Conservation (phyloP, 2,888 invertebrate genomes). For the Protonemura montana region DNA sequence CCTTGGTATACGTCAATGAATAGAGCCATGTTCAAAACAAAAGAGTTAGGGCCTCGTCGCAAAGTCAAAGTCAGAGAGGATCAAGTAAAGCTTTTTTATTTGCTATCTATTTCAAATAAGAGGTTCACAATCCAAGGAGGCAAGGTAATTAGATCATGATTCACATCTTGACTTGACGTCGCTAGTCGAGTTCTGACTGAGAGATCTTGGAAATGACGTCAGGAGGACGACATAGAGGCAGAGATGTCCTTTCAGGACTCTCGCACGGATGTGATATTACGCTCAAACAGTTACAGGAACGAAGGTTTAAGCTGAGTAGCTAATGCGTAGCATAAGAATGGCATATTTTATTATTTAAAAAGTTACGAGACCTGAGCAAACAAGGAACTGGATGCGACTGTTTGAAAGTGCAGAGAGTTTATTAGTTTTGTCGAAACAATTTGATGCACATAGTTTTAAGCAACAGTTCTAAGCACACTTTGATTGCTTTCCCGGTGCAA, state of each 20-base stretch:
- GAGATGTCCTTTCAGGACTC: too few species aligned
- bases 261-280: too few species aligned
- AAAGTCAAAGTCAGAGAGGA: conserved; percentile 19
- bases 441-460: background rate
- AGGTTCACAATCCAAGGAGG: conserved; percentile 29
- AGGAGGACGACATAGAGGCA: background rate
- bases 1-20: background rate
- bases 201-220: background rate
- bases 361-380: background rate
- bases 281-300: too few species aligned
- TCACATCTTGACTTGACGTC: background rate
- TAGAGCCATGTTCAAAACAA: conserved; percentile 32
- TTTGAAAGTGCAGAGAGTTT: background rate
- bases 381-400: background rate
- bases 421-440: background rate
- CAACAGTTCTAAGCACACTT: conserved; percentile 24
- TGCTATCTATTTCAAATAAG: conserved; percentile 28
- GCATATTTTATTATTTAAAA: background rate
- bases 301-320: background rate
- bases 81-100: conserved; percentile 35
- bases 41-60: background rate
- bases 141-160: conserved; percentile 34
- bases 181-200: background rate
- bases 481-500: conserved; percentile 21
- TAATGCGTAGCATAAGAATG: background rate